phyloP scores from a whole-genome alignment of 1,140 invertebrate genomes.

The Drosophila micromelanica region DNA sequence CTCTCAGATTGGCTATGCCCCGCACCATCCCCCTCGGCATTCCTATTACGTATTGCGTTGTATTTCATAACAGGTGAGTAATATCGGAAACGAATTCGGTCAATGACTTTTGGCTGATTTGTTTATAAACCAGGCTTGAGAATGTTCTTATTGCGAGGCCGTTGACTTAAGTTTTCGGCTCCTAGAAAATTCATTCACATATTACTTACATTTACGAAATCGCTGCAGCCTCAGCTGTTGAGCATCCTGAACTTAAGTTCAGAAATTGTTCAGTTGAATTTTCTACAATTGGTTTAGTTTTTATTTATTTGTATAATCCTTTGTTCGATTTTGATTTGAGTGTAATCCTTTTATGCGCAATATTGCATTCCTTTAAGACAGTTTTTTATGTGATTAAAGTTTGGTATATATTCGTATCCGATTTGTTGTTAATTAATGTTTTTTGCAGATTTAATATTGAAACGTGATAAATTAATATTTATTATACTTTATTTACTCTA shows the following conservation, averaged over 20 bases:
- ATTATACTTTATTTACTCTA: not conserved
- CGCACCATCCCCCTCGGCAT: not conserved
- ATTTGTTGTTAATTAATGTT: not conserved
- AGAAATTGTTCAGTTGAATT: slow-evolving; percentile 26
- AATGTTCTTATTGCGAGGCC: slow-evolving; percentile 73
- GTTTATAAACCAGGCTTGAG: slow-evolving; percentile 75
- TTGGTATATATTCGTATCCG: slow-evolving; percentile 22
- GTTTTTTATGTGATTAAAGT: slow-evolving; percentile 35
- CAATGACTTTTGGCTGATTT: slow-evolving; percentile 79
- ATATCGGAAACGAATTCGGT: slow-evolving; percentile 81
- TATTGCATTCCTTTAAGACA: slow-evolving; percentile 50
- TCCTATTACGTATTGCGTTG: slow-evolving; percentile 59
- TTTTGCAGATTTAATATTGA: not conserved
- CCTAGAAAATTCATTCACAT: slow-evolving; percentile 50
- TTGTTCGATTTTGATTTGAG: slow-evolving; percentile 17
- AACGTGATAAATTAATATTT: slow-evolving; percentile 6
- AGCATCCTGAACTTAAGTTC: slow-evolving; percentile 45
- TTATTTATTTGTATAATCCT: slow-evolving; percentile 34
- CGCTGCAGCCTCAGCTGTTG: slow-evolving; percentile 52
- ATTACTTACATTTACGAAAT: slow-evolving; percentile 76
- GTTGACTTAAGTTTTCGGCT: slow-evolving; percentile 65
- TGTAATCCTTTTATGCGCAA: slow-evolving; percentile 28
- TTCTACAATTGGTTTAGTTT: slow-evolving; percentile 1
- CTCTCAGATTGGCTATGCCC: slow-evolving; percentile 1
- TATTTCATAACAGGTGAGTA: slow-evolving; percentile 81